Evolutionary conservation across 2,888 invertebrate genomes (phyloP).

Genomic region (Busseola fusca): DNA sequence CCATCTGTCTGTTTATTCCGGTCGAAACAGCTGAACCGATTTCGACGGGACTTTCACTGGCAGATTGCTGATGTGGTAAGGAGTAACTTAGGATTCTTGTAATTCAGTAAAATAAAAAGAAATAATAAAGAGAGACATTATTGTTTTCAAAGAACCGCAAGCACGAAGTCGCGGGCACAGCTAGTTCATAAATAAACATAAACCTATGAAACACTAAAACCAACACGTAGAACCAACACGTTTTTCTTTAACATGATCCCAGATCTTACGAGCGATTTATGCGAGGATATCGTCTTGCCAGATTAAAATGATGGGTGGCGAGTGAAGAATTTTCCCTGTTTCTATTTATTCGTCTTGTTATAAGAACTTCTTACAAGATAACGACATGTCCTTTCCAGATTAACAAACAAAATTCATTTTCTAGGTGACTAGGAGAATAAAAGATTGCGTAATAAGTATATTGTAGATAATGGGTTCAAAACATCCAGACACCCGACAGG

Average conservation of each 20-base stretch:
- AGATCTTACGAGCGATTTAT: conserved; percentile 17
- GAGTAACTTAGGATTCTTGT: background rate
- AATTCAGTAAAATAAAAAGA: too few relatives aligned
- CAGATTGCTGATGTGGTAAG: background rate
- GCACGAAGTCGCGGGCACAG: background rate
- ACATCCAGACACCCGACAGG: background rate
- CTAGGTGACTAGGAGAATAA: background rate
- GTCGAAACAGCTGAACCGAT: background rate
- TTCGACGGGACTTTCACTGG: background rate
- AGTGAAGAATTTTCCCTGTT: conserved; percentile 11
- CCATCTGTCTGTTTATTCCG: background rate
- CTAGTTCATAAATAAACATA: background rate
- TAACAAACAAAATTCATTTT: background rate
- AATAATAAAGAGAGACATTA: background rate
- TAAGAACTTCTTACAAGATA: conserved; percentile 35
- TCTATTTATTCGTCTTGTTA: conserved; percentile 28
- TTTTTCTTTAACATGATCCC: conserved; percentile 29
- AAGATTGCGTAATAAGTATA: background rate
- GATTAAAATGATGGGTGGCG: conserved; percentile 25
- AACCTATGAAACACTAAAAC: conserved; percentile 8
- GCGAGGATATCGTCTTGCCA: conserved; percentile 3
- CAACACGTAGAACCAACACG: conserved; percentile 11
- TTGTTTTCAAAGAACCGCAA: background rate
- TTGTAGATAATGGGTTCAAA: background rate
- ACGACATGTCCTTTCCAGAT: conserved; percentile 24